These are phyloP conservation scores for Atrichornis clamosus DNA, from an alignment of 2,113 vertebrate genomes.

Conservation along the genomic window DNA sequence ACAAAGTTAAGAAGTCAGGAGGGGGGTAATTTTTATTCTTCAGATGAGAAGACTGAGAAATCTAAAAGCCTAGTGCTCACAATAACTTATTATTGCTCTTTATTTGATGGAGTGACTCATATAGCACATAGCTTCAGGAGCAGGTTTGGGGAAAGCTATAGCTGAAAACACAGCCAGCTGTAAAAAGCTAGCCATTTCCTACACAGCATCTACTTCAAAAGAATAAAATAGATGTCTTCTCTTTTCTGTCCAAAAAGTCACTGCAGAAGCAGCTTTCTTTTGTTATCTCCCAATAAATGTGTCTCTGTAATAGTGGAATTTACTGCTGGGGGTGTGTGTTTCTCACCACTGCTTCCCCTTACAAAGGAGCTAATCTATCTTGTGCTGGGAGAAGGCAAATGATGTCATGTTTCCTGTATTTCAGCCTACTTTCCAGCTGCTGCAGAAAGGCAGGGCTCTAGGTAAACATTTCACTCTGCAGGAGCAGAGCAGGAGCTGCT, in stretches of 20 bases:
- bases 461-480: background rate
- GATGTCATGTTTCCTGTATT: conserved; percentile 53
- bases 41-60: conserved; percentile 32
- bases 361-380: conserved; percentile 53
- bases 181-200: conserved; percentile 56
- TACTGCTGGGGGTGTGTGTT: conserved; percentile 58
- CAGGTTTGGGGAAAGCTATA: conserved; percentile 25
- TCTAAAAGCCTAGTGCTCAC: conserved; percentile 41
- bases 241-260: conserved; percentile 56
- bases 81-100: conserved; percentile 63
- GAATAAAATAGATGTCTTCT: conserved; percentile 58
- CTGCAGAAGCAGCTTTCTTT: conserved; percentile 60
- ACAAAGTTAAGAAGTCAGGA: conserved; percentile 53
- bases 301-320: conserved; percentile 58
- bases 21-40: conserved; percentile 57
- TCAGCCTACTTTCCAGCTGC: conserved; percentile 54
- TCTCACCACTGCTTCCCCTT: conserved; percentile 55
- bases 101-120: conserved; percentile 62
- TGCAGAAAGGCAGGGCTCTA: background rate
- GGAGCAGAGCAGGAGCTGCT: background rate
- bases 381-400: conserved; percentile 49
- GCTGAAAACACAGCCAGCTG: conserved; percentile 51
- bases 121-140: conserved; percentile 29
- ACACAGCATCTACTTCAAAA: conserved; percentile 49
- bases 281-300: conserved; percentile 63